Conservation (phyloP, 2,888 invertebrate species). For the Eupelmus urozonus region DNA sequence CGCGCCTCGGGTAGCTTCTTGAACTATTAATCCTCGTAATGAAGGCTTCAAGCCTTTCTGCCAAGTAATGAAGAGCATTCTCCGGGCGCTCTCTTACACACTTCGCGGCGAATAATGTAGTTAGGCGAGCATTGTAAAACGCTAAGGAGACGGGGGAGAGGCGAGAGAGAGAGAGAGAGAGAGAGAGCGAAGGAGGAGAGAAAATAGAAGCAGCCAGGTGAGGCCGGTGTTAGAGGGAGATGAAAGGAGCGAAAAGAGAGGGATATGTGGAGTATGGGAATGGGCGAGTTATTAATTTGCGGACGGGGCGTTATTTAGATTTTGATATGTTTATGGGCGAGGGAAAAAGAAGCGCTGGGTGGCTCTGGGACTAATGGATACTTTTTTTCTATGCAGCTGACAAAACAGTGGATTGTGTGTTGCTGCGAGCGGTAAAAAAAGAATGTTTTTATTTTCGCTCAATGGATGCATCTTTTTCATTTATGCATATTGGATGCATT, state of each 20-base stretch:
- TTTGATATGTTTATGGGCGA: conserved; percentile 35
- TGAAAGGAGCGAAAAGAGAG: conserved; percentile 51
- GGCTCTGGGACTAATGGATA: not conserved
- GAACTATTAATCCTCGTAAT: conserved; percentile 67
- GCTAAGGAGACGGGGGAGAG: conserved; percentile 37
- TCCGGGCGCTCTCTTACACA: conserved; percentile 57
- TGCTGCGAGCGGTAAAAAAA: too few relatives aligned
- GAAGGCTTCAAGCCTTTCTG: conserved; percentile 65
- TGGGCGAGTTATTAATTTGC: conserved; percentile 51
- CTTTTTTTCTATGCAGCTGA: conserved; percentile 1
- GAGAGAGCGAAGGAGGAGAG: conserved; percentile 28
- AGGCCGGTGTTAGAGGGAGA: conserved; percentile 41
- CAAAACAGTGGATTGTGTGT: too few relatives aligned
- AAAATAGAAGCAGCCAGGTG: conserved; percentile 61
- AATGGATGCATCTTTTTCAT: too few relatives aligned
- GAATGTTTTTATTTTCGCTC: too few relatives aligned
- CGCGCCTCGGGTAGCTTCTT: conserved; percentile 59
- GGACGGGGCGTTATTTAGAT: conserved; percentile 30
- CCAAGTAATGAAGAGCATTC: conserved; percentile 66
- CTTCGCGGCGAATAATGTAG: conserved; percentile 54
- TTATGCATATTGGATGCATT: not conserved
- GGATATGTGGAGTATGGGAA: too few relatives aligned
- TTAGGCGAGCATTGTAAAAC: conserved; percentile 57
- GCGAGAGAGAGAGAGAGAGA: conserved; percentile 21
- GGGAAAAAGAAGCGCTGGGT: not conserved